Base-by-base conservation (phyloP, 1,140 invertebrate genomes). In the Sinonovacula constricta region DNA sequence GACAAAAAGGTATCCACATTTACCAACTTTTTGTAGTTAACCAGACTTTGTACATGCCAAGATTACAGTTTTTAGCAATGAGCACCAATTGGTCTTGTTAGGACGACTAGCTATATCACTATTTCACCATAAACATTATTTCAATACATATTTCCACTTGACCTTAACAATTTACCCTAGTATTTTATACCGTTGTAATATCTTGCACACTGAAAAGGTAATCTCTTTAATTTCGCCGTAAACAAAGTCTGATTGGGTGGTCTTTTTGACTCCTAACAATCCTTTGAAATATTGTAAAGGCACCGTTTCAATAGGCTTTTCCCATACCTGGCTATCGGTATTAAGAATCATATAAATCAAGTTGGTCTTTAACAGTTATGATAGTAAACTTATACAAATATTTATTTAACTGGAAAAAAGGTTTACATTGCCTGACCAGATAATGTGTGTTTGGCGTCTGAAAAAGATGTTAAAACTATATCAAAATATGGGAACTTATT, bases 401-500 rank as follows among this genome's bases (percentile, higher is more conserved):
- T 22, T 26, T 53, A 49, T 68, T 68, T 24, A 68, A 15, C 31
- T 68, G 3, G 7, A 51, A 49, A 53, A 68, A 7, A 31, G 62
- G 31, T 22, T 68, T 68, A n/a, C 14, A 22, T 10, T 7, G 65
- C 45, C 22, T 68, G 49, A 3, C 39, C 65, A 24, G 14, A 51
- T 5, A 53, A 22, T 4, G 45, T 68, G 2, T 7, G 2, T 2
- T 26, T 5, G 2, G 65, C 30, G 28, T 51, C 31, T 14, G 33
- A 36, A 30, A 51, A 68, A 15, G 65, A 7, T 4, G 65, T 59
- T 59, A 71, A 60, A 31, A 33, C 28, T 18, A 60, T 56, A 14
- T 34, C 68, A n/a, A 71, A 28, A 56, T 71, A 71, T 45, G 54
- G 39, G 56, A 68, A 71, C 31, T 31, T 10, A 24, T 33, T 57